A percentile compares a stretch with the other conserved stretches of the same genome.
phyloP scores from a whole-genome alignment of 2,113 vertebrate genomes.

The Bubo blakistoni region DNA sequence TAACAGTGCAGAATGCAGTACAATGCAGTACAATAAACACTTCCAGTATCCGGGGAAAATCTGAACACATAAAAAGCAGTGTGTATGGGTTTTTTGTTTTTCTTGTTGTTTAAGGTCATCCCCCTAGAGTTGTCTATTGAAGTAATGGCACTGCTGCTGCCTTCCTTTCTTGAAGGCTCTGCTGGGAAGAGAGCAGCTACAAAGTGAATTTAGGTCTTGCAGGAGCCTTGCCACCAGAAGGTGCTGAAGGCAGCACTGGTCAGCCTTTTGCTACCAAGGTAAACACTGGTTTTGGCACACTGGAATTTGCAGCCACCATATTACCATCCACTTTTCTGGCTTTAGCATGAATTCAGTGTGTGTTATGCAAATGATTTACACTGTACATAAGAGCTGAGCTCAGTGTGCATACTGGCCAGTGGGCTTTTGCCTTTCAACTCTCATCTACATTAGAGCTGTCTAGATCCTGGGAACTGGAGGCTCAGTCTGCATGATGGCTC shows the following conservation, averaged over 20 bases:
- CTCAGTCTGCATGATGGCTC: rapidly evolving
- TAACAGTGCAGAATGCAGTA: neutral
- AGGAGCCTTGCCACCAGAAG: neutral
- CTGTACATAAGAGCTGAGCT: neutral
- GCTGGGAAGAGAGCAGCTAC: neutral
- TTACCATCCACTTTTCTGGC: neutral
- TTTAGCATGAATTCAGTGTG: neutral
- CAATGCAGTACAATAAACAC: neutral
- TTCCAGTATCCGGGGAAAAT: neutral
- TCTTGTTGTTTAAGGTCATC: neutral
- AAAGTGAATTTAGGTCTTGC: neutral
- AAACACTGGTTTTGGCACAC: rapidly evolving
- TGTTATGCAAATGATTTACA: neutral
- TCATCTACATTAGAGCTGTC: neutral
- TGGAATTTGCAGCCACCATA: neutral
- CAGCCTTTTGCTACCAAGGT: neutral
- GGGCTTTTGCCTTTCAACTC: neutral
- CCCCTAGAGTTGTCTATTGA: neutral
- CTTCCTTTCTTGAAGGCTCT: neutral
- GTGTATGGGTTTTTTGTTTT: rapidly evolving
- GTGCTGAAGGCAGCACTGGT: neutral
- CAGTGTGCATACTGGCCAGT: neutral
- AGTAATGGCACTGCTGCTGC: neutral
- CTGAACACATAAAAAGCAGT: neutral
- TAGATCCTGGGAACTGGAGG: neutral